Evolutionary conservation across 2,113 vertebrate species (phyloP).

Genomic region (Girardinichthys multiradiatus): DNA sequence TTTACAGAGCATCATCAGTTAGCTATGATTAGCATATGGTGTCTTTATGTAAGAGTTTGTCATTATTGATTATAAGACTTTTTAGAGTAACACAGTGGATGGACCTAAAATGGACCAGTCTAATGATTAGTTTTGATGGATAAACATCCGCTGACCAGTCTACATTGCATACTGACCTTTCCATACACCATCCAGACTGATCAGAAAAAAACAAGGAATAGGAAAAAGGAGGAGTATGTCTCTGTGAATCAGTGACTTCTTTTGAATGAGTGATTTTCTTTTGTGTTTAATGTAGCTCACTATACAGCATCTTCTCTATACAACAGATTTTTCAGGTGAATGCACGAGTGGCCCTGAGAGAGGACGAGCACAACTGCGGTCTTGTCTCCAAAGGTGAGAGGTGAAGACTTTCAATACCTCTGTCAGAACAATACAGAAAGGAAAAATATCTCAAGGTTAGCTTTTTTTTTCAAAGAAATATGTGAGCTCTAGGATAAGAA

Average conservation of each 20-base stretch:
- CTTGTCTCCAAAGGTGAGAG: constrained; percentile 71
- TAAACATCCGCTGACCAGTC: constrained; percentile 14
- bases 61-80: neutral
- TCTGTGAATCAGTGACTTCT: constrained; percentile 60
- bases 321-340: constrained; percentile 54
- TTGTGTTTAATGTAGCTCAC: constrained; percentile 45
- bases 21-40: constrained; percentile 2
- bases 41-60: neutral
- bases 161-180: constrained; percentile 45
- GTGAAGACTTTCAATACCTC: constrained; percentile 67
- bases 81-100: constrained; percentile 2
- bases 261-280: constrained; percentile 61
- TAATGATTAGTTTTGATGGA: constrained; percentile 2
- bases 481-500: constrained; percentile 53
- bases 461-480: constrained; percentile 39
- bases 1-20: neutral
- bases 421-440: constrained; percentile 62
- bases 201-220: constrained; percentile 13
- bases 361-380: constrained; percentile 38
- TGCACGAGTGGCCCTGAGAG: constrained; percentile 68
- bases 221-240: constrained; percentile 32
- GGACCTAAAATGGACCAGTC: constrained; percentile 20
- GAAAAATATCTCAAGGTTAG: constrained; percentile 74
- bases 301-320: constrained; percentile 57
- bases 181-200: constrained; percentile 30